These are phyloP conservation scores for Anorthoa munda DNA, from an alignment of 2,888 invertebrate genomes.

Conservation along the genomic window DNA sequence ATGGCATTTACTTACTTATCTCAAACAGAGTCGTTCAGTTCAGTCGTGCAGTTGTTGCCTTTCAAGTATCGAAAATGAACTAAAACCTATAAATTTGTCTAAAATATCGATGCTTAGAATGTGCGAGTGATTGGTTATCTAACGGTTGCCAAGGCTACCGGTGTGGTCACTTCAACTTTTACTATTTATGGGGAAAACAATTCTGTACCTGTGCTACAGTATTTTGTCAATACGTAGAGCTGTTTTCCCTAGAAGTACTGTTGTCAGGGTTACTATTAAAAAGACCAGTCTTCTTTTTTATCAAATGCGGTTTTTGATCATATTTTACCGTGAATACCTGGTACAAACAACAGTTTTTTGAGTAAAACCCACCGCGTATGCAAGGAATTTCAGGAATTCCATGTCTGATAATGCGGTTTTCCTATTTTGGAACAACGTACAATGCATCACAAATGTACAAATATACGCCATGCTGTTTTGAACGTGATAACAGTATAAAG, in stretches of 20 bases:
- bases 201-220: background rate
- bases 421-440: background rate
- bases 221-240: constrained; percentile 27
- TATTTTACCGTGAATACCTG: background rate
- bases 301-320: background rate
- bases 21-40: background rate
- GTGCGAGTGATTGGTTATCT: constrained; percentile 49
- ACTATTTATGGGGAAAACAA: constrained; percentile 58
- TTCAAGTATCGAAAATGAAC: constrained; percentile 4
- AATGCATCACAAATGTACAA: background rate
- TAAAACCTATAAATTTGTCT: constrained; percentile 45
- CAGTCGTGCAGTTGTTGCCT: background rate
- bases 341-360: background rate
- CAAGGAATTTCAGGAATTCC: constrained; percentile 2
- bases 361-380: background rate
- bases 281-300: no score
- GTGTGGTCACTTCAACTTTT: constrained; percentile 58
- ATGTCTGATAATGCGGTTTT: background rate
- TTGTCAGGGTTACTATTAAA: background rate
- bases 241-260: background rate
- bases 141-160: constrained; percentile 51
- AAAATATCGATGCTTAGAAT: constrained; percentile 50
- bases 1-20: background rate
- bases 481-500: background rate
- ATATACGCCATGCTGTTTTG: background rate